phyloP scores from a whole-genome alignment of 2,888 invertebrate species.

The Drosophila yooni region DNA sequence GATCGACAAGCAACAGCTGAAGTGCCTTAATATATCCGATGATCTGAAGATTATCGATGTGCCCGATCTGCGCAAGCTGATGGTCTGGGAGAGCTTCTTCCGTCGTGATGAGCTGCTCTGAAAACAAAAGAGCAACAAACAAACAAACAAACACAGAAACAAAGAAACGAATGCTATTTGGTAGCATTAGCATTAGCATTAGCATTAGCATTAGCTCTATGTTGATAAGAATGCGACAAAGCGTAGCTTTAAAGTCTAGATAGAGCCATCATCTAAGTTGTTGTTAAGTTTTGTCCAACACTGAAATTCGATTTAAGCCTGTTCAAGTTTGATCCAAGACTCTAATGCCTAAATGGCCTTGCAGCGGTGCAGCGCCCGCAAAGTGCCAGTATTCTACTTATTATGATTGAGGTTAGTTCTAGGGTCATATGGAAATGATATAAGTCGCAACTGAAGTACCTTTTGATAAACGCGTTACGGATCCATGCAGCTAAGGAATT shows the following conservation, averaged over 20 bases:
- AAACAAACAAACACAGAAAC: neutral
- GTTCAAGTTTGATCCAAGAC: constrained; percentile 55
- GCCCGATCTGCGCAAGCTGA: constrained; percentile 81
- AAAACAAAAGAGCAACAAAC: constrained; percentile 19
- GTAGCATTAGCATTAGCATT: constrained; percentile 50
- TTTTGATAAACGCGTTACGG: constrained; percentile 45
- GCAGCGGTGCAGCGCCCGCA: neutral
- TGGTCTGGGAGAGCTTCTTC: constrained; percentile 83
- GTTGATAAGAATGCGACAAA: constrained; percentile 64
- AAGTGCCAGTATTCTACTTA: constrained; percentile 10
- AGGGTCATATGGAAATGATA: constrained; percentile 33
- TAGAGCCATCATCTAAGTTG: constrained; percentile 39
- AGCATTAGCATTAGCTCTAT: constrained; percentile 59
- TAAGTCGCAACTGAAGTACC: constrained; percentile 82
- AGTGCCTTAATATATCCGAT: constrained; percentile 85
- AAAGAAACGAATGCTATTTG: constrained; percentile 15
- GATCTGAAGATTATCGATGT: constrained; percentile 82
- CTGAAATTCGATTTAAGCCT: constrained; percentile 53
- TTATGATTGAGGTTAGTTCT: constrained; percentile 24
- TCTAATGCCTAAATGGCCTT: constrained; percentile 15
- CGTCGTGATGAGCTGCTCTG: constrained; percentile 78
- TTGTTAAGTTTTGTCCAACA: constrained; percentile 70
- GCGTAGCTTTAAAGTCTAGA: constrained; percentile 62
- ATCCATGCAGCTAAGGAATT: constrained; percentile 22
- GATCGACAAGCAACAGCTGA: constrained; percentile 75